These are phyloP conservation scores for Rhamphomyia laevipes DNA, from an alignment of 2,888 invertebrate genomes.

Conservation along the genomic window DNA sequence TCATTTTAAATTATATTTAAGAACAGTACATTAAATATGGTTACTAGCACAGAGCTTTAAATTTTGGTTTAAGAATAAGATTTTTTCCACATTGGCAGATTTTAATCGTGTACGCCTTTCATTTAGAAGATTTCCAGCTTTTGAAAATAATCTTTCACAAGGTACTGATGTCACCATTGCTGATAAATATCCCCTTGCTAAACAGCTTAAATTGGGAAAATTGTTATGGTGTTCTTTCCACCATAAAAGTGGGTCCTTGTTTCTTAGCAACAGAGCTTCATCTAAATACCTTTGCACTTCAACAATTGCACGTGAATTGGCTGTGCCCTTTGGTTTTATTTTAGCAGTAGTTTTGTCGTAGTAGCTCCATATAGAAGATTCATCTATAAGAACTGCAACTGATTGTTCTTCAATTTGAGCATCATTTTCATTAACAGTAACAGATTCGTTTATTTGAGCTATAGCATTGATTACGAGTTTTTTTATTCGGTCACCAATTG, in stretches of 20 bases:
- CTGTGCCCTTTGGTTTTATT: constrained; percentile 3
- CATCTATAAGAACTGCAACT: neutral
- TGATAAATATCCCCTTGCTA: neutral
- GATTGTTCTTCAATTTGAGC: neutral
- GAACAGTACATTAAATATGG: no score
- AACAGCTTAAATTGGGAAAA: neutral
- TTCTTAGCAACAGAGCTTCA: constrained; percentile 6
- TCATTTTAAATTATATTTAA: no score
- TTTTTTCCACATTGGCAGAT: neutral
- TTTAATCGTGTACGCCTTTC: neutral
- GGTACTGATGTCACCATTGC: neutral
- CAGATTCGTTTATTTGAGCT: neutral
- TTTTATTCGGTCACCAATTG: neutral
- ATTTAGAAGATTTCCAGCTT: neutral
- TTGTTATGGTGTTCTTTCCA: neutral
- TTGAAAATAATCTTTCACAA: neutral
- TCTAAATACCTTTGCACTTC: constrained; percentile 10
- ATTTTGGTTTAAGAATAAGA: neutral
- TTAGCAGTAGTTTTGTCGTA: no score
- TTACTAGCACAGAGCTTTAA: no score
- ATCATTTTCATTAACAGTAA: neutral
- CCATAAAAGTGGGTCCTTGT: constrained; percentile 8
- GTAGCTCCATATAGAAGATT: constrained; percentile 5
- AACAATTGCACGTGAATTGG: constrained; percentile 4
- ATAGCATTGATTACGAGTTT: neutral